Evolutionary conservation across 2,888 invertebrate genomes (phyloP).

Genomic region (Marasmarcha lunaedactyla): DNA sequence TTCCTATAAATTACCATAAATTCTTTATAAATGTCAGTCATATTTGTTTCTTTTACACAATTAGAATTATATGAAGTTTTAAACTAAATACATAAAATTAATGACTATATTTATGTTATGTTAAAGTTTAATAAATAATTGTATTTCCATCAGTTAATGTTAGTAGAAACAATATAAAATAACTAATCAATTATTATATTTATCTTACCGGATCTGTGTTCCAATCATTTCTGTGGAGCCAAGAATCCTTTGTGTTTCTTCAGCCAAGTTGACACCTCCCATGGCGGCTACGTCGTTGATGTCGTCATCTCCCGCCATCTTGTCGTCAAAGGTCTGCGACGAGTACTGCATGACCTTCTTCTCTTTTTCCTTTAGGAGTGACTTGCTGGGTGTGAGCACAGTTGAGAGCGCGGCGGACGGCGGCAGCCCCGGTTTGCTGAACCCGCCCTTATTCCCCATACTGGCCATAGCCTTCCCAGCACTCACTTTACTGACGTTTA

Average conservation of each 20-base stretch:
- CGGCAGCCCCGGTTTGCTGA: slow-evolving; percentile 32
- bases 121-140: too few species aligned
- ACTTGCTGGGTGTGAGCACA: slow-evolving; percentile 62
- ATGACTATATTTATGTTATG: too few species aligned
- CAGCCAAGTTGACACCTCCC: slow-evolving; percentile 97
- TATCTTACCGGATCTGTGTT: slow-evolving; percentile 77
- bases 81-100: too few species aligned
- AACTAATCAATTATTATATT: too few species aligned
- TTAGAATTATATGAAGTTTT: too few species aligned
- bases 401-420: slow-evolving; percentile 38
- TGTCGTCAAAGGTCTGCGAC: slow-evolving; percentile 55
- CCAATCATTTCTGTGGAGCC: slow-evolving; percentile 91
- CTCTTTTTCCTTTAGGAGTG: slow-evolving; percentile 81
- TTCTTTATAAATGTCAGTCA: too few species aligned
- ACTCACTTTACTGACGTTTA: slow-evolving; percentile 41
- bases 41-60: too few species aligned
- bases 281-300: slow-evolving; percentile 99
- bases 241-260: slow-evolving; percentile 94
- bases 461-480: slow-evolving; percentile 60
- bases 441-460: slow-evolving; percentile 38
- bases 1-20: too few species aligned
- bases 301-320: slow-evolving; percentile 88
- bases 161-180: too few species aligned
- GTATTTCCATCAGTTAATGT: too few species aligned
- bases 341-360: slow-evolving; percentile 68